A percentile compares a stretch with the other conserved stretches of the same genome.
Evolutionary conservation across 2,888 invertebrate species (phyloP).

Genomic region (Tenthredo scrophulariae): DNA sequence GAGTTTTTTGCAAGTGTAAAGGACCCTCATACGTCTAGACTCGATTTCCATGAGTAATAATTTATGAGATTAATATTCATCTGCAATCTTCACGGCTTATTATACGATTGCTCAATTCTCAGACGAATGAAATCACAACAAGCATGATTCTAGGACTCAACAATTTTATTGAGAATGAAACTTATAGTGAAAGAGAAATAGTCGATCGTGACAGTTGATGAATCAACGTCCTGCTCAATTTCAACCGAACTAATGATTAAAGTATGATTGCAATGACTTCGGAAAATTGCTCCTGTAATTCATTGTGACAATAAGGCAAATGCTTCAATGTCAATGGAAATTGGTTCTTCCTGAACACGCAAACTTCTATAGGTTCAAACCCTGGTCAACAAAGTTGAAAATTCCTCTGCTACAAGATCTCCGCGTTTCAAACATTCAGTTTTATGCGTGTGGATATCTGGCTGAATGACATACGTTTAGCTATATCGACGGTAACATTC

Average conservation of each 20-base stretch:
- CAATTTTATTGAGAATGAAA: not conserved
- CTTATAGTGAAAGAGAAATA: not conserved
- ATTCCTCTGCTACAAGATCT: not conserved
- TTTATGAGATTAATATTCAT: slow-evolving; percentile 1
- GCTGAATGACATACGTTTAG: not conserved
- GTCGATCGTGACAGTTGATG: not conserved
- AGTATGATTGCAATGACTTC: not conserved
- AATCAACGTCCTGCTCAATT: slow-evolving; percentile 7
- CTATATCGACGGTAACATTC: not conserved
- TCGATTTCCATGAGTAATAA: not conserved
- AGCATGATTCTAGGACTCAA: not conserved
- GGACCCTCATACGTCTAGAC: not conserved
- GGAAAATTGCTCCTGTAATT: not conserved
- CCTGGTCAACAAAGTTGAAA: not conserved
- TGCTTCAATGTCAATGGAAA: slow-evolving; percentile 2
- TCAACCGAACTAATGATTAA: not conserved
- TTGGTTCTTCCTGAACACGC: slow-evolving; percentile 22
- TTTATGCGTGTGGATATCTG: not conserved
- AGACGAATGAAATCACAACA: not conserved
- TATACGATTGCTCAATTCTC: not conserved
- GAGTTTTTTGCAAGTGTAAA: not conserved
- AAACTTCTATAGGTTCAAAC: not conserved
- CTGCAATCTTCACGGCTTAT: not conserved
- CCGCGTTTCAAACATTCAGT: not conserved
- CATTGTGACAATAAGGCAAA: not conserved